Evolutionary conservation across 92 coral and sea anemone species (phyloP), one percentile per base, ranked within the genome.

Genomic region (Parazoanthus atlanticus): DNA sequence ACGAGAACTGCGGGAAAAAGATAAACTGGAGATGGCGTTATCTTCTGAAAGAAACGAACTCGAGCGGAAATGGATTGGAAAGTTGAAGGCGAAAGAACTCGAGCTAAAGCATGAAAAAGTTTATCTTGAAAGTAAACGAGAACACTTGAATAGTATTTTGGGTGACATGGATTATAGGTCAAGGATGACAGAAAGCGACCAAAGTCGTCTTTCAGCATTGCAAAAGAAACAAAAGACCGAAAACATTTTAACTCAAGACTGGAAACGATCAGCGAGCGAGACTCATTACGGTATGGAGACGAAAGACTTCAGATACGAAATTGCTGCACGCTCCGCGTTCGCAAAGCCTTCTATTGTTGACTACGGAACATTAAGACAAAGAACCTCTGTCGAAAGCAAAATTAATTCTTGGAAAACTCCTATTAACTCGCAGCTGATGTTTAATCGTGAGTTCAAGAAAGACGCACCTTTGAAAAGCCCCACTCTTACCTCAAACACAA

Each of bases 11-110:
- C 87, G 66, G 49, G 98, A 95, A 82, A 95, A 95, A 46, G 92
- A 93, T 56, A 93, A 86, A 88, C 85, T 89, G 36, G 98, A 95
- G 69, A 95, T 86, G 34, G 94, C 89, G 74, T 79, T 95, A 73
- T 82, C 98, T 16, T 69, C 87, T 38, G 94, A 95, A 86, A 92
- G 98, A 70, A 88, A 91, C 69, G 98, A 93, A 52, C 93, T 95
- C 21, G 92, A 95, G 88, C 91, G 89, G 71, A 93, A 89, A 84
- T 93, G 96, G 94, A 85, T 90, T 13, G 96, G 95, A 74, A 92
- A 86, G 65, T 58, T 93, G 66, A 95, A 89, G 82, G 88, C 79
- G 47, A 93, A 89, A 88, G 98, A 95, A 83, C 49, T 91, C 33
- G 96, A 91, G 46, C 82, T 95, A 47, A 91, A 83, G 54, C 89